These are phyloP conservation scores for Tenodera sinensis DNA, from an alignment of 2,888 invertebrate species.

Conservation along the genomic window DNA sequence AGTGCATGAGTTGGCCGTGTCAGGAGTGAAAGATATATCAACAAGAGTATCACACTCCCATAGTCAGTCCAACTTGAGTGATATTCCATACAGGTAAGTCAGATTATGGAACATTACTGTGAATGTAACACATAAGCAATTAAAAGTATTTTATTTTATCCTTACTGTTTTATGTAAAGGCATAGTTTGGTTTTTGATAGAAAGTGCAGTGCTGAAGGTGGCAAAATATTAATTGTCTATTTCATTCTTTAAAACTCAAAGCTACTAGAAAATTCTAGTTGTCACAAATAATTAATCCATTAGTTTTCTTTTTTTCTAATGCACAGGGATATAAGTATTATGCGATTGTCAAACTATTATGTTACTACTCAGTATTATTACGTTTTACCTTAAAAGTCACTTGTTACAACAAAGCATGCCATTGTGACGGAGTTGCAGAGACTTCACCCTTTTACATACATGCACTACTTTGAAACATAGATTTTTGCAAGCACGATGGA, in stretches of 20 bases:
- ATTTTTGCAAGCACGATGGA: neutral
- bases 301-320: too few species aligned
- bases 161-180: neutral
- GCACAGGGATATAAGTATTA: too few species aligned
- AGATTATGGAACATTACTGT: neutral
- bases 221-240: too few species aligned
- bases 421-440: too few species aligned
- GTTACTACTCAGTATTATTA: too few species aligned
- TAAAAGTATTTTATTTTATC: neutral
- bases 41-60: constrained; percentile 77
- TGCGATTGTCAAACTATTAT: too few species aligned
- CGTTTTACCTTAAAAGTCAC: neutral
- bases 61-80: constrained; percentile 85
- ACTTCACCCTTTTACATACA: neutral
- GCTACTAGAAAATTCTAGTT: too few species aligned
- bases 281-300: too few species aligned
- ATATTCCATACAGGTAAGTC: constrained; percentile 73
- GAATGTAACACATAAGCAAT: neutral
- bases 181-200: neutral
- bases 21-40: constrained; percentile 58
- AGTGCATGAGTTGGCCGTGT: constrained; percentile 71
- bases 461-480: neutral
- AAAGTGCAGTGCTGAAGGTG: too few species aligned
- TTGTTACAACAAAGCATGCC: neutral
- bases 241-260: too few species aligned